Percentiles rank a stretch among this genome's conserved stretches.
These are phyloP conservation scores for Elephas maximus DNA, from an alignment of 2,113 vertebrate species.

Conservation along the genomic window DNA sequence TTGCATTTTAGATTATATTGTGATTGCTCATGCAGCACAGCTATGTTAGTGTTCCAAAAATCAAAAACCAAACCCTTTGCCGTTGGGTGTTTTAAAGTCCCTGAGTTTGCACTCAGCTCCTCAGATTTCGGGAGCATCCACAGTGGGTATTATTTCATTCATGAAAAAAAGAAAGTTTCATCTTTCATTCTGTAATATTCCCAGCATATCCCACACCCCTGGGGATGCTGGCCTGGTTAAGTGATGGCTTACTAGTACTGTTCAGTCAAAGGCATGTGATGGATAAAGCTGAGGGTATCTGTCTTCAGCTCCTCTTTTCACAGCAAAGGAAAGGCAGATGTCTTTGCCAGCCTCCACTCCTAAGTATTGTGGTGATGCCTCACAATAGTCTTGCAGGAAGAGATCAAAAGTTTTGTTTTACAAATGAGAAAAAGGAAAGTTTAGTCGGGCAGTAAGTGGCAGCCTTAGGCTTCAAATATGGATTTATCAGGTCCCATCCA, in stretches of 20 bases:
- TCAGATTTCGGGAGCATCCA: neutral
- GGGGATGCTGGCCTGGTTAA: neutral
- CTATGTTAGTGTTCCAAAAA: neutral
- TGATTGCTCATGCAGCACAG: neutral
- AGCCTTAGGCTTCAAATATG: neutral
- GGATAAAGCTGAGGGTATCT: neutral
- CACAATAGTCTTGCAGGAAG: neutral
- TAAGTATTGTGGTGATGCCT: neutral
- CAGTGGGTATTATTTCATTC: neutral
- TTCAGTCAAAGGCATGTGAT: neutral
- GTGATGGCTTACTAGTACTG: neutral
- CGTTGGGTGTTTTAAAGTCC: neutral
- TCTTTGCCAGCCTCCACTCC: neutral
- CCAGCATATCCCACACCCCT: neutral
- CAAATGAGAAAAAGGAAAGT: neutral
- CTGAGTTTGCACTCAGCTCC: neutral
- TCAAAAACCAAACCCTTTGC: too few species aligned
- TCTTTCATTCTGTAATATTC: neutral
- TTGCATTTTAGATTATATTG: neutral
- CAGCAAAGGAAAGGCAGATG: neutral
- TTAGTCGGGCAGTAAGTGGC: neutral
- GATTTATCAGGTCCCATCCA: neutral
- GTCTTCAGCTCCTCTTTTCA: neutral
- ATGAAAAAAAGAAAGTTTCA: neutral
- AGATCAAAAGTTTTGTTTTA: constrained; percentile 12